A percentile compares a stretch with the other conserved stretches of the same genome.
These are phyloP conservation scores for Tragelaphus eurycerus DNA, from an alignment of 2,797 vertebrate species.

Conservation along the genomic window DNA sequence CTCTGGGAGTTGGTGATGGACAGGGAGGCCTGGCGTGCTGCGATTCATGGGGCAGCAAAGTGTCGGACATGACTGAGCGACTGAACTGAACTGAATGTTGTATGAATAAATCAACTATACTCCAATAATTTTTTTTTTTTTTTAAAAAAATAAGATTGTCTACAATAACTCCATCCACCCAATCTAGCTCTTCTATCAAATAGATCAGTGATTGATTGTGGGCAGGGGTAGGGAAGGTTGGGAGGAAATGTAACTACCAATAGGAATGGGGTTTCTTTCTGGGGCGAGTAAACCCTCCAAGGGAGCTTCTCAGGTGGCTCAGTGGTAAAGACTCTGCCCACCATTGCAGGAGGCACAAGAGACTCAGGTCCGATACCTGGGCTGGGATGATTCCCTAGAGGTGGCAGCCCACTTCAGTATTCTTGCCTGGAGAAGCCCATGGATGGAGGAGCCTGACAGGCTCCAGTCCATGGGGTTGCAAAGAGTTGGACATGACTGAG, in stretches of 20 bases:
- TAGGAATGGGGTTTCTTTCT: background rate
- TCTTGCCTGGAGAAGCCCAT: background rate
- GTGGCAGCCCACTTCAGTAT: background rate
- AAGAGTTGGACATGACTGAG: background rate
- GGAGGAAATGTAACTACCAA: background rate
- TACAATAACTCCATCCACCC: background rate
- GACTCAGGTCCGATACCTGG: background rate
- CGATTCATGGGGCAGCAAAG: too few species aligned
- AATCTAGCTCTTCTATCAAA: background rate
- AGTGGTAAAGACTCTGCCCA: background rate
- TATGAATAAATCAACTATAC: background rate
- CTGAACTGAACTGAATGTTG: background rate
- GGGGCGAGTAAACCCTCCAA: background rate
- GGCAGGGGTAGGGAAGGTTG: background rate
- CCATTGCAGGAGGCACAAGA: background rate
- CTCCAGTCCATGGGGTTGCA: background rate
- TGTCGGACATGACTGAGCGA: background rate
- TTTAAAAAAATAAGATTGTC: background rate
- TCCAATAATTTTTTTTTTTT: background rate
- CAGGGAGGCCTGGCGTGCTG: too few species aligned
- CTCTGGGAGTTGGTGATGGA: too few species aligned
- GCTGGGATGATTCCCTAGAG: background rate
- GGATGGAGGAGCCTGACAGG: background rate
- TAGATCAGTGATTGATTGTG: background rate
- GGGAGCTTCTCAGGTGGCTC: background rate